Conservation (phyloP, 2,113 vertebrate species). For the Silurus asotus region DNA sequence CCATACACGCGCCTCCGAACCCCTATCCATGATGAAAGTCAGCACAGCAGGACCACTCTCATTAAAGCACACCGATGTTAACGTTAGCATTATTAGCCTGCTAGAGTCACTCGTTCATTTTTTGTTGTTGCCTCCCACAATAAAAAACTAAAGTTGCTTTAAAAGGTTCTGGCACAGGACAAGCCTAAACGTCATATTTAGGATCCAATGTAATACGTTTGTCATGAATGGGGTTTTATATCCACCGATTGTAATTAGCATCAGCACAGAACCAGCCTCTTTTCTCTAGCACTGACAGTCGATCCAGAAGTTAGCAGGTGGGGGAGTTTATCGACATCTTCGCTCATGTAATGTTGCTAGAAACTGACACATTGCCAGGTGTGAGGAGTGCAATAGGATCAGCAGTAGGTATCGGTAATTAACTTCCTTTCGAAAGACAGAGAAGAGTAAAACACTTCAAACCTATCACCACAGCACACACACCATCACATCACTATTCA, state of each 20-base stretch:
- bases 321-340: constrained; percentile 44
- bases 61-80: constrained; percentile 37
- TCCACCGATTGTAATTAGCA: not conserved
- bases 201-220: constrained; percentile 8
- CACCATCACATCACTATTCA: constrained; percentile 33
- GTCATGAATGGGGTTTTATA: not conserved
- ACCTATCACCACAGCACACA: constrained; percentile 23
- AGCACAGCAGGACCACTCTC: constrained; percentile 38
- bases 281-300: constrained; percentile 33
- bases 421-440: constrained; percentile 54
- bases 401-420: constrained; percentile 46
- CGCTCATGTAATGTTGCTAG: constrained; percentile 29
- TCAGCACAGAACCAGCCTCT: not conserved
- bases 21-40: constrained; percentile 21
- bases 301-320: constrained; percentile 25
- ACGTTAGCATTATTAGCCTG: constrained; percentile 22
- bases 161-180: constrained; percentile 8
- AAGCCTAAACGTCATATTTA: constrained; percentile 6
- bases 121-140: constrained; percentile 13
- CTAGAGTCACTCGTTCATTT: constrained; percentile 22
- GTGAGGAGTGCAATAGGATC: constrained; percentile 24
- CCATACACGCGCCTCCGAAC: constrained; percentile 23
- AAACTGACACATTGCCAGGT: constrained; percentile 17
- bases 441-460: constrained; percentile 62
- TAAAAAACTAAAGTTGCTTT: not conserved